phyloP scores from a whole-genome alignment of 2,797 vertebrate genomes.

The Hippoglossus hippoglossus region DNA sequence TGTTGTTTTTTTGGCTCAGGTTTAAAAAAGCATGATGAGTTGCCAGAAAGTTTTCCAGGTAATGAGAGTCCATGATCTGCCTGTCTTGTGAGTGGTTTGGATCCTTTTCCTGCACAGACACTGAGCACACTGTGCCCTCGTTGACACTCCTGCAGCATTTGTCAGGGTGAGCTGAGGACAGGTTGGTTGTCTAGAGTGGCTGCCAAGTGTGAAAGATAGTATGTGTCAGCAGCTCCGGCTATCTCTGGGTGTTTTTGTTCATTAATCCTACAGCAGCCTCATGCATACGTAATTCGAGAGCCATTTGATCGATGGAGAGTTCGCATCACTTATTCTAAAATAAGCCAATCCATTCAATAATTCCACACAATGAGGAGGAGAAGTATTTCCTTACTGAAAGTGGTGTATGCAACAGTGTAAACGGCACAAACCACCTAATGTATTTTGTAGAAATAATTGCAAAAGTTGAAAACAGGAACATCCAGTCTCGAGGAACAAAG shows the following conservation, averaged over 20 bases:
- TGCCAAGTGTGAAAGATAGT: slow-evolving; percentile 69
- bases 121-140: slow-evolving; percentile 39
- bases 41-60: slow-evolving; percentile 38
- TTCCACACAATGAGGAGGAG: slow-evolving; percentile 19
- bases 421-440: not conserved
- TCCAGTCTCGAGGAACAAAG: slow-evolving; percentile 8
- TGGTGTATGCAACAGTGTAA: slow-evolving; percentile 10
- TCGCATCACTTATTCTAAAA: slow-evolving; percentile 52
- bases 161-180: slow-evolving; percentile 65
- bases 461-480: slow-evolving; percentile 11
- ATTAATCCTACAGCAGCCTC: slow-evolving; percentile 54
- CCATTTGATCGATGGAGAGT: slow-evolving; percentile 50
- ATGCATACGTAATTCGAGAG: slow-evolving; percentile 60
- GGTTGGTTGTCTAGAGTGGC: slow-evolving; percentile 55
- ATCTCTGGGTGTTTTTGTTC: slow-evolving; percentile 67
- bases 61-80: slow-evolving; percentile 36
- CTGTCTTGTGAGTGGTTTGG: slow-evolving; percentile 33
- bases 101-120: slow-evolving; percentile 18
- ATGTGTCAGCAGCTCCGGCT: slow-evolving; percentile 60
- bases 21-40: slow-evolving; percentile 21
- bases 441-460: slow-evolving; percentile 2
- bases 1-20: slow-evolving; percentile 1
- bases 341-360: slow-evolving; percentile 51
- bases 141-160: slow-evolving; percentile 65
- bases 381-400: slow-evolving; percentile 21